A percentile compares a stretch with the other conserved stretches of the same genome.
Conservation (phyloP, 2,113 vertebrate species). For the Mugil cephalus region DNA sequence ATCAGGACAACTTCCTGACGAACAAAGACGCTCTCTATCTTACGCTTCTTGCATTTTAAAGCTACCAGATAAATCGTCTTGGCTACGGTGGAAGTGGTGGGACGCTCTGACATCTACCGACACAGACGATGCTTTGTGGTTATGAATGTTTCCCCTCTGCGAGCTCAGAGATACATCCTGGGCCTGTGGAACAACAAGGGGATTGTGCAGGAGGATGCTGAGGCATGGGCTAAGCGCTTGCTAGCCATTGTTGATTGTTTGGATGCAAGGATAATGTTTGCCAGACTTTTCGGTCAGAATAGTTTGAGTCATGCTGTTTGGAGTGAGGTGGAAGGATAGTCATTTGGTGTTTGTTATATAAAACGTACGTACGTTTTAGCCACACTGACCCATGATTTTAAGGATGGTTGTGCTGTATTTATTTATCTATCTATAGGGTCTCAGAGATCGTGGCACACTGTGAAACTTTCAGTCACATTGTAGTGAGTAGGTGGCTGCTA, state of each 20-base stretch:
- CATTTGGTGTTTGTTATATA: background rate
- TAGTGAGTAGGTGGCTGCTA: background rate
- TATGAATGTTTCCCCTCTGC: conserved; percentile 56
- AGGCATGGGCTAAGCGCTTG: conserved; percentile 37
- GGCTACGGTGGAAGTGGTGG: conserved; percentile 62
- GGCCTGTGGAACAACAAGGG: conserved; percentile 57
- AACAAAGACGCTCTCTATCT: conserved; percentile 30
- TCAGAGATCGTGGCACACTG: background rate
- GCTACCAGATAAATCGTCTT: conserved; percentile 37
- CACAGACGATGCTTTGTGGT: conserved; percentile 69
- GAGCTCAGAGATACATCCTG: conserved; percentile 70
- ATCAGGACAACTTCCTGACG: conserved; percentile 2
- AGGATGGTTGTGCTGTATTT: background rate
- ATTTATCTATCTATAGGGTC: background rate
- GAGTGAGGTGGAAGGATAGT: conserved; percentile 6
- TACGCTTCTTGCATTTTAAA: conserved; percentile 21
- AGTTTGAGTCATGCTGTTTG: conserved; percentile 30
- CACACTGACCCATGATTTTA: background rate
- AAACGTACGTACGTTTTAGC: background rate
- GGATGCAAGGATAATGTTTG: conserved; percentile 69
- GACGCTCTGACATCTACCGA: conserved; percentile 54
- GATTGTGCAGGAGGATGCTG: conserved; percentile 64
- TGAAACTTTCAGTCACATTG: background rate
- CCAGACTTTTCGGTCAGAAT: conserved; percentile 72
- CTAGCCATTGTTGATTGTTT: conserved; percentile 68